phyloP scores from a whole-genome alignment of 2,113 vertebrate species.

The Serinus canaria region DNA sequence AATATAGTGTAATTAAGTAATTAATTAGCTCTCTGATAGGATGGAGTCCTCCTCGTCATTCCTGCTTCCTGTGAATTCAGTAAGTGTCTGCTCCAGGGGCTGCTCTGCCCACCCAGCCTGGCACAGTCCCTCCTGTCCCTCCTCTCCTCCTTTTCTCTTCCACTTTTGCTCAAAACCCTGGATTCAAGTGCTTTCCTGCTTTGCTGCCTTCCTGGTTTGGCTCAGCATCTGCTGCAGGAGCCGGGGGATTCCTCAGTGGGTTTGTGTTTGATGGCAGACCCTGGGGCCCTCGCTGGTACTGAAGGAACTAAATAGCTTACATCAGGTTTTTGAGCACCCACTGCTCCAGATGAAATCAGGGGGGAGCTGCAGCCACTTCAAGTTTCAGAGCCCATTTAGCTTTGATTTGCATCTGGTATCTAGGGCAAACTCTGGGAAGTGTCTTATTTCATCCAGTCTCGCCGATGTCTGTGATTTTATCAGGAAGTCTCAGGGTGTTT shows the following conservation, averaged over 20 bases:
- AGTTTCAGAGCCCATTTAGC: conserved; percentile 4
- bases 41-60: not conserved
- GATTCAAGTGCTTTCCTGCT: not conserved
- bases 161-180: rapidly evolving
- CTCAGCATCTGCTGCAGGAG: not conserved
- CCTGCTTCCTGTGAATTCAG: not conserved
- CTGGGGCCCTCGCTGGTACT: not conserved
- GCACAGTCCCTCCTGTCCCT: not conserved
- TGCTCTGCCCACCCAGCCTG: not conserved
- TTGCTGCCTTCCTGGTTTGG: not conserved
- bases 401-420: conserved; percentile 42
- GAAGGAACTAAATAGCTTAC: not conserved
- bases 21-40: too few species aligned
- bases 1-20: not conserved
- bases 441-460: not conserved
- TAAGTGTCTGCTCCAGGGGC: not conserved
- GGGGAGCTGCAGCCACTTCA: not conserved
- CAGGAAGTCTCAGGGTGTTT: conserved; percentile 13
- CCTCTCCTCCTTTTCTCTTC: not conserved
- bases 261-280: not conserved
- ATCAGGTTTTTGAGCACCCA: not conserved
- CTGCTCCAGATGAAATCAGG: not conserved
- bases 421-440: conserved; percentile 21
- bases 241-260: rapidly evolving
- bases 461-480: not conserved